phyloP scores from a whole-genome alignment of 2,888 invertebrate genomes.

The Rhogogaster chlorosoma region DNA sequence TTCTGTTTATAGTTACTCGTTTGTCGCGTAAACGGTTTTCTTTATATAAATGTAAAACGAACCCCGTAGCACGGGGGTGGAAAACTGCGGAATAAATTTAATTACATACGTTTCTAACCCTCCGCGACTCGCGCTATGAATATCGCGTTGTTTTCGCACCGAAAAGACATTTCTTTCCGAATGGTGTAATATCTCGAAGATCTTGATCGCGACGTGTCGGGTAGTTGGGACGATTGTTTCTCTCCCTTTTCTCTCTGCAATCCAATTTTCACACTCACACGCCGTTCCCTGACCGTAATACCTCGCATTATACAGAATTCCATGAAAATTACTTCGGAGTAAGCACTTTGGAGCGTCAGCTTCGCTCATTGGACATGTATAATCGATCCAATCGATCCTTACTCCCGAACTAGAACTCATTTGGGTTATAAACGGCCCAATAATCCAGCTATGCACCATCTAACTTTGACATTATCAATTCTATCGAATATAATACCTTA shows the following conservation, averaged over 20 bases:
- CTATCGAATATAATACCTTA: conserved; percentile 55
- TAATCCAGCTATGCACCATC: conserved; percentile 73
- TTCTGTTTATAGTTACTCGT: background rate
- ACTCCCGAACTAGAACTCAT: conserved; percentile 12
- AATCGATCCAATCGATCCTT: background rate
- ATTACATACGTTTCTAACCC: background rate
- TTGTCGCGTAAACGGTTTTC: background rate
- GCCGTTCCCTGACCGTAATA: too few species aligned
- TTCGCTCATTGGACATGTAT: background rate
- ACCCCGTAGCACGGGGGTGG: background rate
- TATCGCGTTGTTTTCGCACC: background rate
- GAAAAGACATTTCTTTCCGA: background rate
- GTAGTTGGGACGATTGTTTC: background rate
- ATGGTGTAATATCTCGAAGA: background rate
- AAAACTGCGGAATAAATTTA: background rate
- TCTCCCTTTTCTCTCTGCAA: background rate
- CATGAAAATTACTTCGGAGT: background rate
- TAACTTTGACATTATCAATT: conserved; percentile 74
- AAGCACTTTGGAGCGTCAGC: background rate
- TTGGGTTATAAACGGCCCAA: conserved; percentile 63
- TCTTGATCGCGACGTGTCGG: background rate
- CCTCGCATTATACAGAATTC: background rate
- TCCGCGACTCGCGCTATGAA: background rate
- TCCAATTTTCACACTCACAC: background rate
- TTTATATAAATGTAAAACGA: background rate